phyloP scores from a whole-genome alignment of 2,888 invertebrate genomes.

The Tipula unca region DNA sequence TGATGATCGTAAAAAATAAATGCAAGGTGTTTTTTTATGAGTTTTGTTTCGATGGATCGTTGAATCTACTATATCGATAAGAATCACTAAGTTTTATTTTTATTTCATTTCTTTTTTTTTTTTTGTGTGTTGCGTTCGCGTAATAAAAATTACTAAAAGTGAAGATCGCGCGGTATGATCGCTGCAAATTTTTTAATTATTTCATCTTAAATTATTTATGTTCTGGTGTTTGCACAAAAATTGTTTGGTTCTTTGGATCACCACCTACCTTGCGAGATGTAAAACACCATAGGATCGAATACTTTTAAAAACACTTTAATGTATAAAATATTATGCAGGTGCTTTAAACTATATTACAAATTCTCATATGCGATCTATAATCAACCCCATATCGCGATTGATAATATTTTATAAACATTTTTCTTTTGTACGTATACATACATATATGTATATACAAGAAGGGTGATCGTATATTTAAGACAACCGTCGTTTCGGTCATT shows the following conservation, averaged over 20 bases:
- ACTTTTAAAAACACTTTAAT: neutral
- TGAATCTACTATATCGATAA: neutral
- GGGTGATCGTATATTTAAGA: conserved; percentile 3
- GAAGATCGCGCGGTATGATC: neutral
- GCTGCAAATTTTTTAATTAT: neutral
- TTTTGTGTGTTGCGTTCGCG: neutral
- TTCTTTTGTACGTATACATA: neutral
- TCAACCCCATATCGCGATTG: conserved; percentile 14
- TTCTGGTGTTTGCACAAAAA: neutral
- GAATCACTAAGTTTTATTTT: neutral
- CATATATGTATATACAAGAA: neutral
- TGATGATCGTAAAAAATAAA: neutral
- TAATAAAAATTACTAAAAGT: neutral
- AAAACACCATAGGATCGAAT: neutral
- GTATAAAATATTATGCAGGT: neutral
- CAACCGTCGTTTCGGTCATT: conserved; percentile 8
- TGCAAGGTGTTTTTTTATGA: conserved; percentile 8
- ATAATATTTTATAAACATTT: neutral
- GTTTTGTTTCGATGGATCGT: neutral
- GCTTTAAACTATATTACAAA: neutral
- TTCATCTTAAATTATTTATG: neutral
- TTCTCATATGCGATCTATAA: neutral
- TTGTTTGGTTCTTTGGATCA: neutral
- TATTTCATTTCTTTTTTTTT: too few relatives aligned
- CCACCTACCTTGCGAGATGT: neutral